Percentiles rank a stretch among this genome's conserved stretches.
Conservation (phyloP, 2,888 invertebrate genomes). For the Liposcelis brunnea region DNA sequence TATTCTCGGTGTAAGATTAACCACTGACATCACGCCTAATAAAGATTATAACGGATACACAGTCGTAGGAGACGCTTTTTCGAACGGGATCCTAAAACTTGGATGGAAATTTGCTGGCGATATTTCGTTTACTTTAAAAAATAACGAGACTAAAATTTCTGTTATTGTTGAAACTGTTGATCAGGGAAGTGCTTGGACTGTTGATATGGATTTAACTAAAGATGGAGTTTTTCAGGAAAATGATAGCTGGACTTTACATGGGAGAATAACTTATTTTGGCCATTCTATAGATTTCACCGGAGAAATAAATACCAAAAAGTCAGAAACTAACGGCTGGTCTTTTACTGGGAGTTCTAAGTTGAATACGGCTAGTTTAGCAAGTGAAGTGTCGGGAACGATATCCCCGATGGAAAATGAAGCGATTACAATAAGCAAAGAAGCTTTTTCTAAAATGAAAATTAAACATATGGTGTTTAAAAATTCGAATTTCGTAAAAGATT, state of each 20-base stretch:
- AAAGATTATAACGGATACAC: not conserved
- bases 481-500: conserved; percentile 3
- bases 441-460: not conserved
- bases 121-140: no score
- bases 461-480: not conserved
- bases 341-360: not conserved
- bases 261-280: no score
- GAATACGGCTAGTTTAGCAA: not conserved
- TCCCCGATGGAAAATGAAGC: not conserved
- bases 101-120: not conserved
- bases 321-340: not conserved
- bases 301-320: not conserved
- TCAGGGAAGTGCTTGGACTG: no score
- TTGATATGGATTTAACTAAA: no score
- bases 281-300: not conserved
- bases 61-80: conserved; percentile 2
- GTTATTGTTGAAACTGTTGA: no score
- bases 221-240: no score
- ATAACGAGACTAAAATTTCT: no score
- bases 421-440: not conserved
- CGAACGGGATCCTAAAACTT: not conserved
- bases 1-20: not conserved
- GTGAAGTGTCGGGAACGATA: not conserved
- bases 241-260: no score
- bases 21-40: not conserved